Evolutionary conservation across 1,140 invertebrate species (phyloP).

Genomic region (Adoxophyes honmai): DNA sequence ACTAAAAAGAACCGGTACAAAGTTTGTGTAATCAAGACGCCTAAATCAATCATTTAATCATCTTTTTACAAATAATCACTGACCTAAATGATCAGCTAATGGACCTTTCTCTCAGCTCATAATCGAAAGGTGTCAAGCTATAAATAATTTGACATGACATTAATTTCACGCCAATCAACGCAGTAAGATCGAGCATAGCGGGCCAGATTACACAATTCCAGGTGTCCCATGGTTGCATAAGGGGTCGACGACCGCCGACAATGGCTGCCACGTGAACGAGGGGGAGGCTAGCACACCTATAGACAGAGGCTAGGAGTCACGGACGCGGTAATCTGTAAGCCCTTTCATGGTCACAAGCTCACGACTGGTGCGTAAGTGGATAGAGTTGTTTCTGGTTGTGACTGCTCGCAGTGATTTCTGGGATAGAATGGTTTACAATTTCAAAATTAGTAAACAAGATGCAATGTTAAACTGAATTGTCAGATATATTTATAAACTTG

Average conservation of each 20-base stretch:
- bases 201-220: slow-evolving; percentile 25
- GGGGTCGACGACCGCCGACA: slow-evolving; percentile 45
- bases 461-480: no score
- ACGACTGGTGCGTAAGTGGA: slow-evolving; percentile 12
- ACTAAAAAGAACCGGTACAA: no score
- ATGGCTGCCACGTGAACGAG: slow-evolving; percentile 24
- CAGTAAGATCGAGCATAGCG: background rate
- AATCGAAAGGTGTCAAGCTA: background rate
- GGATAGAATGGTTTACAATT: no score
- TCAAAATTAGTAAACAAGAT: no score
- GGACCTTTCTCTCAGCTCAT: no score
- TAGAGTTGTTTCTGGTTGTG: background rate
- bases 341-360: slow-evolving; percentile 16
- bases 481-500: no score
- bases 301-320: slow-evolving; percentile 15
- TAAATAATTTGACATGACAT: background rate
- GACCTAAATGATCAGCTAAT: no score
- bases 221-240: slow-evolving; percentile 48
- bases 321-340: slow-evolving; percentile 16
- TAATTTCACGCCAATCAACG: slow-evolving; percentile 11
- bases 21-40: no score
- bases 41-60: no score
- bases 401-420: background rate
- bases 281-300: slow-evolving; percentile 27
- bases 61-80: no score